Percentiles rank a stretch among this genome's conserved stretches.
These are phyloP conservation scores for Sebastes fasciatus DNA, from an alignment of 2,113 vertebrate genomes.

Conservation along the genomic window DNA sequence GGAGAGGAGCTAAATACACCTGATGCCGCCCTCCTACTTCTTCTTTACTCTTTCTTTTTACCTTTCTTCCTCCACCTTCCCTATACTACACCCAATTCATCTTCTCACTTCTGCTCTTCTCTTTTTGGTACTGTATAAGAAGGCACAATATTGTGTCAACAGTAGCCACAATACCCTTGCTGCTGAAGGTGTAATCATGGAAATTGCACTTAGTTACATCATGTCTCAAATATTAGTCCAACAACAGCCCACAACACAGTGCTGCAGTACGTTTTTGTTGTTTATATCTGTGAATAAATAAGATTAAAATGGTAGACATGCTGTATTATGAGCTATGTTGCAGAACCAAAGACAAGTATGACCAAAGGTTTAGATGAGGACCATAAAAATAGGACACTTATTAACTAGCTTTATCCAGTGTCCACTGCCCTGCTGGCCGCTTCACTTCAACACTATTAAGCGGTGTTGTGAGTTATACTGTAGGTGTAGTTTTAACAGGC, in stretches of 20 bases:
- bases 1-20: conserved; percentile 34
- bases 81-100: background rate
- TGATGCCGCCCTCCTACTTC: conserved; percentile 30
- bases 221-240: conserved; percentile 28
- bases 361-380: background rate
- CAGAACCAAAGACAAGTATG: background rate
- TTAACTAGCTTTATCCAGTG: background rate
- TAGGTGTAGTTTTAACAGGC: background rate
- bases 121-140: background rate
- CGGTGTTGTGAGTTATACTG: background rate
- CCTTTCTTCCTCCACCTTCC: background rate
- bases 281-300: background rate
- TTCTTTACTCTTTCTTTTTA: background rate
- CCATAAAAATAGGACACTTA: background rate
- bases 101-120: background rate
- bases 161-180: background rate
- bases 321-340: background rate
- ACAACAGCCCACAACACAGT: background rate
- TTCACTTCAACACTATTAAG: background rate
- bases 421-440: conserved; percentile 1
- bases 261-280: background rate
- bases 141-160: background rate
- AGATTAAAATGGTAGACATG: background rate
- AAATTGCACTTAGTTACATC: conserved; percentile 53
- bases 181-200: conserved; percentile 4